Percentiles rank a stretch among this genome's conserved stretches.
Conservation (phyloP, 2,888 invertebrate genomes). For the Hipparchia semele region DNA sequence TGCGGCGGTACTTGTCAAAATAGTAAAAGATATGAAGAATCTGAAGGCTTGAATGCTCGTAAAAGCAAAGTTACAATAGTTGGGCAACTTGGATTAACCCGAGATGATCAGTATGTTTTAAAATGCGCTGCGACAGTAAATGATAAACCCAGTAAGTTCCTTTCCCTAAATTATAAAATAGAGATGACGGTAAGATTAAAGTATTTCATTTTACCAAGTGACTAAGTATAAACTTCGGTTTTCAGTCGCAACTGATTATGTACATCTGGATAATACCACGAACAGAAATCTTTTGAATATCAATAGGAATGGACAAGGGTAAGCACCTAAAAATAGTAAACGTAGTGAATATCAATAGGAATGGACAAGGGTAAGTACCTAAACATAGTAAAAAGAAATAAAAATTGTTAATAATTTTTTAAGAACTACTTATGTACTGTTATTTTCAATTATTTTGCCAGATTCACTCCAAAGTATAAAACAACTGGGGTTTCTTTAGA, state of each 20-base stretch:
- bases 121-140: slow-evolving; percentile 66
- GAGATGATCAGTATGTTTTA: slow-evolving; percentile 63
- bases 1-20: slow-evolving; percentile 39
- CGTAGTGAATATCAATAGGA: not conserved
- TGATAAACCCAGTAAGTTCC: slow-evolving; percentile 56
- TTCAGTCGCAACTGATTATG: slow-evolving; percentile 15
- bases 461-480: slow-evolving; percentile 2
- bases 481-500: not conserved
- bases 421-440: not conserved
- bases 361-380: slow-evolving; percentile 2
- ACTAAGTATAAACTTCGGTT: not conserved
- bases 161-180: not conserved
- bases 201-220: too few relatives aligned
- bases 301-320: not conserved
- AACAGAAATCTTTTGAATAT: not conserved
- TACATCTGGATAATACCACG: not conserved
- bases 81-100: slow-evolving; percentile 62
- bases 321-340: not conserved
- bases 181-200: not conserved
- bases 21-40: slow-evolving; percentile 23
- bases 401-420: not conserved
- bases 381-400: not conserved
- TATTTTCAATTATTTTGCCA: not conserved
- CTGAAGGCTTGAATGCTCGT: slow-evolving; percentile 29
- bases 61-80: slow-evolving; percentile 60